Evolutionary conservation across 1,140 invertebrate species (phyloP).

Genomic region (Lasioglossum baleicum): DNA sequence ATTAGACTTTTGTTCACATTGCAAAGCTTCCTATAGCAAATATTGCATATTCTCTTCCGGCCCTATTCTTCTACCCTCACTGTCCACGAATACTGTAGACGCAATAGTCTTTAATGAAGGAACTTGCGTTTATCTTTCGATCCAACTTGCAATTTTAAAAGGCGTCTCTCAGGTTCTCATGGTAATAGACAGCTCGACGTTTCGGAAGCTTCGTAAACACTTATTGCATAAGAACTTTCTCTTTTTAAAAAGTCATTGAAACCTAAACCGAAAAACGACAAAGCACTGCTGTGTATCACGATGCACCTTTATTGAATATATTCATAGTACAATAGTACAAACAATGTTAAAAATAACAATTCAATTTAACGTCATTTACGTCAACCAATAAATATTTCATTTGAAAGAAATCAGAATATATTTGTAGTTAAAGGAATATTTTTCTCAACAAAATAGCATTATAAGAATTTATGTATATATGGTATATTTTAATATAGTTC

Average conservation of each 20-base stretch:
- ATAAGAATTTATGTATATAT: no score
- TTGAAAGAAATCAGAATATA: no score
- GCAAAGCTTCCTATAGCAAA: neutral
- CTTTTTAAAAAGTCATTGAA: neutral
- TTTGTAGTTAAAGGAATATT: no score
- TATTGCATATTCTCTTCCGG: neutral
- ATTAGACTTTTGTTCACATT: neutral
- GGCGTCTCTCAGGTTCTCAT: slow-evolving; percentile 2
- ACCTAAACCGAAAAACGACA: neutral
- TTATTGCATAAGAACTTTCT: no score
- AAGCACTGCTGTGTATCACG: no score
- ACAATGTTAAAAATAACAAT: no score
- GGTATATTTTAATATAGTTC: no score
- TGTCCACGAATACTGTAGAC: neutral
- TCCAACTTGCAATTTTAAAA: slow-evolving; percentile 22
- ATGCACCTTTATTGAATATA: no score
- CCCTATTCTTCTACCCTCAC: neutral
- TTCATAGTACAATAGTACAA: no score
- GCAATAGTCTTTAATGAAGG: slow-evolving; percentile 25
- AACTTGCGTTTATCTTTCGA: slow-evolving; percentile 41
- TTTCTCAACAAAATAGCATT: no score
- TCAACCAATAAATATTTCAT: no score
- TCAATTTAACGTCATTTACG: no score
- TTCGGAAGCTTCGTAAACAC: slow-evolving; percentile 9
- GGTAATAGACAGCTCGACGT: slow-evolving; percentile 24